These are phyloP conservation scores for Enteromius thamalakanensis DNA, from an alignment of 2,797 vertebrate species.

Conservation along the genomic window DNA sequence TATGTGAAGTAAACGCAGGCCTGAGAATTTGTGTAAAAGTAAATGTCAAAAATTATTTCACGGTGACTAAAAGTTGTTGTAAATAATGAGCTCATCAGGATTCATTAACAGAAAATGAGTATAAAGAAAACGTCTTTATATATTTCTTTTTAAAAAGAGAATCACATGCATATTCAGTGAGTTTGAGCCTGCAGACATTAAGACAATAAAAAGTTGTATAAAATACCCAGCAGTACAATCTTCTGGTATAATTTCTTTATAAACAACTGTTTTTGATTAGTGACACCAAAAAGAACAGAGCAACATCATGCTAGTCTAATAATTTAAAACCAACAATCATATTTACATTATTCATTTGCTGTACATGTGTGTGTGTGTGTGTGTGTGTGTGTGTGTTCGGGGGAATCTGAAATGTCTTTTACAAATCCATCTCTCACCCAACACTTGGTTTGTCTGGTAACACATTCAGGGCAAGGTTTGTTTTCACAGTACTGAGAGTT, in stretches of 20 bases:
- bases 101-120: background rate
- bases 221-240: slow-evolving; percentile 59
- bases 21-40: too few species aligned
- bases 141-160: background rate
- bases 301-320: slow-evolving; percentile 64
- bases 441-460: slow-evolving; percentile 7
- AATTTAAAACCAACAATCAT: slow-evolving; percentile 65
- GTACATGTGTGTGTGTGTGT: slow-evolving; percentile 24
- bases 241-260: slow-evolving; percentile 59
- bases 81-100: background rate
- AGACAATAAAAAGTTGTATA: slow-evolving; percentile 58
- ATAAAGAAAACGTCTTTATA: background rate
- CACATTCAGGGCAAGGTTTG: slow-evolving; percentile 18
- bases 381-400: slow-evolving; percentile 23
- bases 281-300: slow-evolving; percentile 44
- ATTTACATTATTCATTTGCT: slow-evolving; percentile 62
- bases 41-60: background rate
- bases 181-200: slow-evolving; percentile 51
- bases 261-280: slow-evolving; percentile 51
- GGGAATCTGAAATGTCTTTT: slow-evolving; percentile 39
- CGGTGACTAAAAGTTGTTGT: background rate
- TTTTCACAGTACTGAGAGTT: slow-evolving; percentile 29
- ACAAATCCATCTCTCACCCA: background rate
- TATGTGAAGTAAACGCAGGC: background rate
- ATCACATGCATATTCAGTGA: slow-evolving; percentile 17